These are phyloP conservation scores for Polymixis flavicincta DNA, from an alignment of 2,888 invertebrate species.

Conservation along the genomic window DNA sequence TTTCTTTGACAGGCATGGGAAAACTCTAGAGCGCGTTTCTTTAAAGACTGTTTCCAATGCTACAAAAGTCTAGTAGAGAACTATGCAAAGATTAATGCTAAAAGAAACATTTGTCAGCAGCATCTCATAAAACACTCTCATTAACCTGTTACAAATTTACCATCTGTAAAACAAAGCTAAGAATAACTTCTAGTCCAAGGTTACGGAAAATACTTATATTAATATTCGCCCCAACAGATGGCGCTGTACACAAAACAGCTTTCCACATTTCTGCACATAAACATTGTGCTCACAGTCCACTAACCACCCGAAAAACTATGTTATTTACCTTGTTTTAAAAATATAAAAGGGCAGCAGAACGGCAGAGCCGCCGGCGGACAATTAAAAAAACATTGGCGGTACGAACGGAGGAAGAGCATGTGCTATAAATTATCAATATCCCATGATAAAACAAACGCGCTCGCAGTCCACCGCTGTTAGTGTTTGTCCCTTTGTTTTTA, in stretches of 20 bases:
- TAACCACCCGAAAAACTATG: constrained; percentile 68
- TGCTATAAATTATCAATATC: constrained; percentile 89
- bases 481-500: constrained; percentile 84
- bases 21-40: neutral
- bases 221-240: constrained; percentile 57
- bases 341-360: constrained; percentile 69
- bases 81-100: neutral
- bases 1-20: neutral
- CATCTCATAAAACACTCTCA: neutral
- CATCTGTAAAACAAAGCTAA: constrained; percentile 7
- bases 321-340: constrained; percentile 69
- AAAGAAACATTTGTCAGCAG: neutral
- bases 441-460: constrained; percentile 88
- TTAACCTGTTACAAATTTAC: neutral
- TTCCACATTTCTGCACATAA: constrained; percentile 30
- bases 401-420: constrained; percentile 72
- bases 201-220: constrained; percentile 16
- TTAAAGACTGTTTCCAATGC: neutral
- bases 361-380: constrained; percentile 72
- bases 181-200: constrained; percentile 19
- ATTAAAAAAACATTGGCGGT: constrained; percentile 75
- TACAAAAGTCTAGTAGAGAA: neutral
- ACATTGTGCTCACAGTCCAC: constrained; percentile 54
- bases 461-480: constrained; percentile 72
- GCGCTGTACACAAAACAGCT: constrained; percentile 49